These are phyloP conservation scores for Rhamnusium bicolor DNA, from an alignment of 2,888 invertebrate genomes.

Conservation along the genomic window DNA sequence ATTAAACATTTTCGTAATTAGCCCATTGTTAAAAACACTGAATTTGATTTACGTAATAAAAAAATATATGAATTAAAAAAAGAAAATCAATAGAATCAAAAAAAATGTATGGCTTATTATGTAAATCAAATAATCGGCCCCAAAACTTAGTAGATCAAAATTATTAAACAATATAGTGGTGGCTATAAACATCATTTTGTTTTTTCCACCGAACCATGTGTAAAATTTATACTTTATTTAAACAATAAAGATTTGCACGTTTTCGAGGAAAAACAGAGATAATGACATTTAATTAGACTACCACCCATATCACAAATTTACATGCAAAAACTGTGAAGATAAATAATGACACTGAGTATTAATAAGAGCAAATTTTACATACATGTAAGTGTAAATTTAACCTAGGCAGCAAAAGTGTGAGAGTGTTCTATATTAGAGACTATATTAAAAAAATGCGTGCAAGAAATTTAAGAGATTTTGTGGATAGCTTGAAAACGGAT, in stretches of 20 bases:
- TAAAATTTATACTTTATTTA: too few relatives aligned
- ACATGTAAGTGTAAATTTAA: slow-evolving; percentile 59
- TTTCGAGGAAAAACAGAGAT: too few relatives aligned
- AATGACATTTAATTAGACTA: not conserved
- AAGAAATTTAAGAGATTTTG: slow-evolving; percentile 45
- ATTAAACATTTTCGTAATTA: slow-evolving; percentile 8
- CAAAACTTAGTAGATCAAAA: slow-evolving; percentile 7
- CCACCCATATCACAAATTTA: not conserved
- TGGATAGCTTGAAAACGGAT: slow-evolving; percentile 36
- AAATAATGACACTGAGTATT: slow-evolving; percentile 59
- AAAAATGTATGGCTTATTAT: not conserved
- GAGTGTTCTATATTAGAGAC: slow-evolving; percentile 64
- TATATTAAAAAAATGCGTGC: slow-evolving; percentile 64
- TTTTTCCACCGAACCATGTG: not conserved
- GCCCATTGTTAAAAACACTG: slow-evolving; percentile 34
- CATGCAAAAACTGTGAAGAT: slow-evolving; percentile 10
- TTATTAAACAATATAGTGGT: not conserved
- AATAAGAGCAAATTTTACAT: slow-evolving; percentile 62
- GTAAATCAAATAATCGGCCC: not conserved
- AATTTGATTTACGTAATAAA: slow-evolving; percentile 3
- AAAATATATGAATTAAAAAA: not conserved
- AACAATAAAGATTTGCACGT: too few relatives aligned
- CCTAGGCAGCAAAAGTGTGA: slow-evolving; percentile 58
- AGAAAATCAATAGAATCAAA: not conserved
- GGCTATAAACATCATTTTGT: not conserved